These are phyloP conservation scores for Hoplodrina ambigua DNA, from an alignment of 2,888 invertebrate species.

Conservation along the genomic window DNA sequence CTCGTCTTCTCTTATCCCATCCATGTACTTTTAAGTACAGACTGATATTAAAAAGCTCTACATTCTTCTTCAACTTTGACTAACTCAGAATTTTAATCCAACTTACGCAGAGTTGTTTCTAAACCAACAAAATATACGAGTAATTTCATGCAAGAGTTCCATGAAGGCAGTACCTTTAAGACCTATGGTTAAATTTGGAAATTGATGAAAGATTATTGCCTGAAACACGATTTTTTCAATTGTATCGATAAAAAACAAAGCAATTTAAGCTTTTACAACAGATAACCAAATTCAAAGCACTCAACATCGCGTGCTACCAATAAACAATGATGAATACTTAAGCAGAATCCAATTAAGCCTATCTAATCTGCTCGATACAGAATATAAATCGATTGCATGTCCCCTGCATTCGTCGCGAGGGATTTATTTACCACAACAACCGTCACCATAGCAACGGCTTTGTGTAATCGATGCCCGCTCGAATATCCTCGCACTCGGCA, in stretches of 20 bases:
- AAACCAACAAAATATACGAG: too few species aligned
- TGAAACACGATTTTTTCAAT: too few species aligned
- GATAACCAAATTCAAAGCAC: constrained; percentile 1
- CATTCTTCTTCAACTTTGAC: too few species aligned
- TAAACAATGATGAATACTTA: constrained; percentile 5
- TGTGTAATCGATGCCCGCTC: constrained; percentile 81
- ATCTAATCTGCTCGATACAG: constrained; percentile 32
- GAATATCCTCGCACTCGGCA: constrained; percentile 70
- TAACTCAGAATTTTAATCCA: too few species aligned
- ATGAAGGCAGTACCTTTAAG: too few species aligned
- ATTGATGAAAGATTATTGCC: too few species aligned
- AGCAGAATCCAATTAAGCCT: constrained; percentile 11
- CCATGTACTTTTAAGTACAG: too few species aligned
- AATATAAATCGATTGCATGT: constrained; percentile 52
- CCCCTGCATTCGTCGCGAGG: constrained; percentile 58
- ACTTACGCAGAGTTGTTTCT: too few species aligned
- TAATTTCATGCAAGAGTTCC: too few species aligned
- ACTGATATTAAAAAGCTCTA: too few species aligned
- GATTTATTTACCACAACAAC: constrained; percentile 79
- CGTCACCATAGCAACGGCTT: constrained; percentile 77
- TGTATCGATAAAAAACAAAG: neutral
- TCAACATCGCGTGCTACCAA: constrained; percentile 22
- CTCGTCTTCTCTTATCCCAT: too few species aligned
- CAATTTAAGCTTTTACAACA: neutral
- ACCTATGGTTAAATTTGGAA: too few species aligned